phyloP scores from a whole-genome alignment of 2,113 vertebrate species.

The Channa maculata region DNA sequence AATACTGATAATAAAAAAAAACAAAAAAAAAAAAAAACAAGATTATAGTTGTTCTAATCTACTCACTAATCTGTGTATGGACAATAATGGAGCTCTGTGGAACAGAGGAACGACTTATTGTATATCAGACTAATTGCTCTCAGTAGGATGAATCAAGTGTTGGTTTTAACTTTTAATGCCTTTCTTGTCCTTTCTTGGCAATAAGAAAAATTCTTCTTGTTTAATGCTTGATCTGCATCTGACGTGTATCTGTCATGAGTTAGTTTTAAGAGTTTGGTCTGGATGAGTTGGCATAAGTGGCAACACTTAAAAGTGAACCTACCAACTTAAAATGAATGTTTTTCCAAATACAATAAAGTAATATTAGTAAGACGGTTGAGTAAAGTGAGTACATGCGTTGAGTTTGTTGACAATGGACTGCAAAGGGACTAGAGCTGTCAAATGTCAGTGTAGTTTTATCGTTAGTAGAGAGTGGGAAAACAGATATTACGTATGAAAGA shows the following conservation, averaged over 20 bases:
- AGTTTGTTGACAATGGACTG: no score
- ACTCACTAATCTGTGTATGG: neutral
- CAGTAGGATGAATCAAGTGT: neutral
- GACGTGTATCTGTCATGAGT: neutral
- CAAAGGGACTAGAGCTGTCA: no score
- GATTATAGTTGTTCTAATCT: neutral
- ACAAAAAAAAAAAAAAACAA: no score
- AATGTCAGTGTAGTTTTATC: neutral
- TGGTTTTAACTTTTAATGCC: neutral
- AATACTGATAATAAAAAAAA: no score
- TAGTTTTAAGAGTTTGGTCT: slow-evolving; percentile 4
- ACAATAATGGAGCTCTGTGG: neutral
- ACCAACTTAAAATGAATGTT: neutral
- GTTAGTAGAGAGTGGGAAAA: slow-evolving; percentile 27
- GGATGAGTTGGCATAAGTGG: neutral
- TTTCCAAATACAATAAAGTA: neutral
- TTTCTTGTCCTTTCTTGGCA: neutral
- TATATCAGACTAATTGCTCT: neutral
- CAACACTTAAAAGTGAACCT: neutral
- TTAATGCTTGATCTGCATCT: no score
- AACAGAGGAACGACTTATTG: neutral
- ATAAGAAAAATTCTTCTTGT: neutral
- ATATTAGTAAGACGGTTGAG: no score
- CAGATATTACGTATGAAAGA: slow-evolving; percentile 34
- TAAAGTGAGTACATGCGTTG: no score